Evolutionary conservation across 2,797 vertebrate genomes (phyloP).

Genomic region (Syngnathus rostellatus): DNA sequence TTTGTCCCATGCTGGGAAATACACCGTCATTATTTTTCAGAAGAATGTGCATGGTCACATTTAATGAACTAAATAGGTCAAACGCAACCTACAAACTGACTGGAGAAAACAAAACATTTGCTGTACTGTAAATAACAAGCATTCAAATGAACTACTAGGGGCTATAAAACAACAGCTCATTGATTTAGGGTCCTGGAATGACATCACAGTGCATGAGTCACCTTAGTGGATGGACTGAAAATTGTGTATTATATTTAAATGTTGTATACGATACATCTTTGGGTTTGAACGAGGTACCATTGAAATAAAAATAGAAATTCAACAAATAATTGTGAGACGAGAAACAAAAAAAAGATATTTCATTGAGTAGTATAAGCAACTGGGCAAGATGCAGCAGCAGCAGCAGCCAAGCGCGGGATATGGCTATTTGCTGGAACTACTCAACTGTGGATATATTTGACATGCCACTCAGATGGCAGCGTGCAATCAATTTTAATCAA

Average conservation of each 20-base stretch:
- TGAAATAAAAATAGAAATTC: not conserved
- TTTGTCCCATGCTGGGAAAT: not conserved
- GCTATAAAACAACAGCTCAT: not conserved
- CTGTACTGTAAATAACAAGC: not conserved
- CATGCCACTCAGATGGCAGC: constrained; percentile 18
- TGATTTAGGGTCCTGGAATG: not conserved
- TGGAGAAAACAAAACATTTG: no score
- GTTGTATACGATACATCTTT: not conserved
- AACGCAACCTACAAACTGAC: no score
- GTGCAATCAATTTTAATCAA: constrained; percentile 52
- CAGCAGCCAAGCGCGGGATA: not conserved
- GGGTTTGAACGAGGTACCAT: not conserved
- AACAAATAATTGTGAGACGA: not conserved
- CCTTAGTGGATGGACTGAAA: not conserved
- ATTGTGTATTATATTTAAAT: not conserved
- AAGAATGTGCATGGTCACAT: not conserved
- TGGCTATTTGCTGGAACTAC: constrained; percentile 6
- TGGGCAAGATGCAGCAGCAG: not conserved
- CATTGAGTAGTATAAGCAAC: not conserved
- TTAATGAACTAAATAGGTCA: no score
- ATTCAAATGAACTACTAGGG: not conserved
- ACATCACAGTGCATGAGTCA: not conserved
- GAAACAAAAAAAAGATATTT: not conserved
- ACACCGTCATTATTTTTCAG: not conserved
- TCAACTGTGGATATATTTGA: constrained; percentile 12